These are phyloP conservation scores for Hypomecis punctinalis DNA, from an alignment of 2,888 invertebrate genomes.

Conservation along the genomic window DNA sequence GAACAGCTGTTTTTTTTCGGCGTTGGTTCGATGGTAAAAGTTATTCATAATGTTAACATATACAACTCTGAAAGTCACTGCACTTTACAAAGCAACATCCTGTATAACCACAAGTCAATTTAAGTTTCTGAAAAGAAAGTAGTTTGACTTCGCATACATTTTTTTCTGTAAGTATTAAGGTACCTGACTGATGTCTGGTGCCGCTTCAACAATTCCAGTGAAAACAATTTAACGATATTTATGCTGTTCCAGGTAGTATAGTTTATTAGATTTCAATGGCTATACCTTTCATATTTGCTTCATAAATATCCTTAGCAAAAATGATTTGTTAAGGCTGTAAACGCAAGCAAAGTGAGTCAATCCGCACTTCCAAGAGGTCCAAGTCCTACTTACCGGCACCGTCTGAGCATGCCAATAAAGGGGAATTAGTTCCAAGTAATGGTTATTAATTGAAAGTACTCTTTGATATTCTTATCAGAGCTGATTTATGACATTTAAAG, in stretches of 20 bases:
- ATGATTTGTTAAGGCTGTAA: constrained; percentile 11
- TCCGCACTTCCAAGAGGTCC: constrained; percentile 5
- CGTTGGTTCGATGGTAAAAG: too few species aligned
- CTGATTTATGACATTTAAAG: constrained; percentile 24
- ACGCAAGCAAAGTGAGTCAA: constrained; percentile 5
- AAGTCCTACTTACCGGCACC: neutral
- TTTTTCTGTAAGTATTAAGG: too few species aligned
- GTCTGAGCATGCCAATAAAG: constrained; percentile 7
- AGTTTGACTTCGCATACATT: too few species aligned
- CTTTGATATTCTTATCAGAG: constrained; percentile 24
- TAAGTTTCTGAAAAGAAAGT: too few species aligned
- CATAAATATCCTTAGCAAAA: constrained; percentile 6
- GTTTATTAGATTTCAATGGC: too few species aligned
- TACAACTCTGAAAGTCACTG: too few species aligned
- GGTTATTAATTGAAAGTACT: constrained; percentile 20
- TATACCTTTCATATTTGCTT: neutral
- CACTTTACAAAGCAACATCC: too few species aligned
- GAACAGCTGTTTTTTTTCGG: too few species aligned
- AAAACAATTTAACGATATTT: constrained; percentile 6
- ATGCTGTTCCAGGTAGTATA: too few species aligned
- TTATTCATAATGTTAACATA: too few species aligned
- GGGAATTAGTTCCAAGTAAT: constrained; percentile 24
- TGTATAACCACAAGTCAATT: too few species aligned
- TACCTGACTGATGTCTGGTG: too few species aligned
- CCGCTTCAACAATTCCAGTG: neutral